Conservation (phyloP, 2,888 invertebrate genomes). For the Pandemis corylana region DNA sequence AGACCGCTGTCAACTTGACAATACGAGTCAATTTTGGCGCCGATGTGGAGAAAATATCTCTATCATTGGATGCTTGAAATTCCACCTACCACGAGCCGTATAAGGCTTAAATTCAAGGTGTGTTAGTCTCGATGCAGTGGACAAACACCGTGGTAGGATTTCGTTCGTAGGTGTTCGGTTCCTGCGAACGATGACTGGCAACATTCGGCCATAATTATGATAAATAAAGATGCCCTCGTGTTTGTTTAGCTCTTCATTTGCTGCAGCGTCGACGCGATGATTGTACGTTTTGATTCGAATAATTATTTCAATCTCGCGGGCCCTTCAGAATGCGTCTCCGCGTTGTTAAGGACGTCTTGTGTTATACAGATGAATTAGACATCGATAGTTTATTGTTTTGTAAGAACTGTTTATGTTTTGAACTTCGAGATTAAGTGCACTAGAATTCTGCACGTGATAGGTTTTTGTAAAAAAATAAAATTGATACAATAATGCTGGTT, state of each 20-base stretch:
- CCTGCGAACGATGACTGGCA: slow-evolving; percentile 78
- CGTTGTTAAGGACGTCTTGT: slow-evolving; percentile 19
- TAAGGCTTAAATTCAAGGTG: slow-evolving; percentile 50
- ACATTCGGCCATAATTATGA: slow-evolving; percentile 73
- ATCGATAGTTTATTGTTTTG: slow-evolving; percentile 47
- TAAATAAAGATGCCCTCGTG: slow-evolving; percentile 77
- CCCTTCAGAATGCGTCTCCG: slow-evolving; percentile 33
- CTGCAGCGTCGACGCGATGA: slow-evolving; percentile 61
- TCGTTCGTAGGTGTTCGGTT: slow-evolving; percentile 79
- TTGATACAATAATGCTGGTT: no score
- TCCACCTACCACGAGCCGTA: slow-evolving; percentile 26
- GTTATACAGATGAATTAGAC: slow-evolving; percentile 35
- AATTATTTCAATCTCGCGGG: slow-evolving; percentile 38
- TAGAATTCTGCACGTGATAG: not conserved
- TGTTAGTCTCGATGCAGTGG: slow-evolving; percentile 5
- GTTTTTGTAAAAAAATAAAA: no score
- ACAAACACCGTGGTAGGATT: slow-evolving; percentile 42
- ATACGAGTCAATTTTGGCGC: slow-evolving; percentile 80
- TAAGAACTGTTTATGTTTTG: slow-evolving; percentile 22
- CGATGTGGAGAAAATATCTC: slow-evolving; percentile 51
- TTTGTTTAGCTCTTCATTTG: slow-evolving; percentile 83
- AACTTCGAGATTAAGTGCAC: not conserved
- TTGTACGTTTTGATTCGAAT: slow-evolving; percentile 50
- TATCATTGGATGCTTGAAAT: slow-evolving; percentile 5
- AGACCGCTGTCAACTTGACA: slow-evolving; percentile 73